Evolutionary conservation across 2,113 vertebrate genomes (phyloP).

Genomic region (Dendropsophus ebraccatus): DNA sequence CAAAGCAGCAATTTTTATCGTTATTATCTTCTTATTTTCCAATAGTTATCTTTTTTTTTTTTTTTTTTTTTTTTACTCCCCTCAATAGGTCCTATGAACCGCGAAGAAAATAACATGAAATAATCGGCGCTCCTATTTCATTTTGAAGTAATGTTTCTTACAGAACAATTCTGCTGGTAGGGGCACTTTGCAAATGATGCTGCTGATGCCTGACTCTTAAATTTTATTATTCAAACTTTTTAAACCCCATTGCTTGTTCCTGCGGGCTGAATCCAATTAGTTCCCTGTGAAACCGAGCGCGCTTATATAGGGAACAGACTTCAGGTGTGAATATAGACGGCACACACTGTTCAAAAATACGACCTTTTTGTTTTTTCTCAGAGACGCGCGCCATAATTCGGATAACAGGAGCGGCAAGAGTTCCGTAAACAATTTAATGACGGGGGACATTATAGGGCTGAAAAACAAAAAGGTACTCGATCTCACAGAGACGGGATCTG

Average conservation of each 20-base stretch:
- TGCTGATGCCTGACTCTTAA: conserved; percentile 5
- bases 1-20: no score
- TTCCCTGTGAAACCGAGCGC: background rate
- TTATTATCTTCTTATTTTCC: no score
- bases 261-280: conserved; percentile 47
- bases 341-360: background rate
- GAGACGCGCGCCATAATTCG: background rate
- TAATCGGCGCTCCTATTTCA: background rate
- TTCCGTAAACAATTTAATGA: conserved; percentile 16
- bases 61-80: background rate
- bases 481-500: no score
- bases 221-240: conserved; percentile 36
- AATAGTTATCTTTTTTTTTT: background rate
- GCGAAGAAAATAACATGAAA: background rate
- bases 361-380: background rate
- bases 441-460: background rate
- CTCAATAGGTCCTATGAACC: background rate
- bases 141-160: background rate
- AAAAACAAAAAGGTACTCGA: background rate
- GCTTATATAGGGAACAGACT: background rate
- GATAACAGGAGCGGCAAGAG: background rate
- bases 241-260: conserved; percentile 18
- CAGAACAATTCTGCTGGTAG: conserved; percentile 26
- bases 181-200: conserved; percentile 32
- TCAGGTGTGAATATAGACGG: background rate